Evolutionary conservation across 64 coral and sea anemone genomes (phyloP).

Genomic region (Stichodactyla mertensii): DNA sequence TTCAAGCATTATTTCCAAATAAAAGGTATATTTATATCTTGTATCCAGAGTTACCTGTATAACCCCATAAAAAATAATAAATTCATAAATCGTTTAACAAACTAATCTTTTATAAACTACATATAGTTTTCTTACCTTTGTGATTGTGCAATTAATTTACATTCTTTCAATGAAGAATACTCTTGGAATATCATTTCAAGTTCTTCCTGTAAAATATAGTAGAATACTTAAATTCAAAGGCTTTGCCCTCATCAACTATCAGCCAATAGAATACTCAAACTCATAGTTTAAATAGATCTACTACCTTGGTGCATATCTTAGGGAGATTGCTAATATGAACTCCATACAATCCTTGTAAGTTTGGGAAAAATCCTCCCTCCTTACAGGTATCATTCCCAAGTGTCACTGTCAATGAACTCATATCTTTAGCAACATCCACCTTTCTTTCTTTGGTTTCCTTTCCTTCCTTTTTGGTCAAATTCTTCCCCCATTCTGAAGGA

Average conservation of each 20-base stretch:
- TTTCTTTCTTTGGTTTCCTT: conserved; percentile 11
- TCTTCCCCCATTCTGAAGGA: conserved; percentile 42
- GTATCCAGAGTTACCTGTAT: too few species aligned
- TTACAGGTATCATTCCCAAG: background rate
- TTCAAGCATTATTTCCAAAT: too few species aligned
- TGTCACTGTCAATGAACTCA: conserved; percentile 26
- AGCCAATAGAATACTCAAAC: background rate
- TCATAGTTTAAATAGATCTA: background rate
- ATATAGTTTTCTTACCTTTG: background rate
- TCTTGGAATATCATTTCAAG: background rate
- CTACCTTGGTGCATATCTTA: conserved; percentile 12
- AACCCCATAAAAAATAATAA: too few species aligned
- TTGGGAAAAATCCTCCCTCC: conserved; percentile 15
- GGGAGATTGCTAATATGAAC: conserved; percentile 45
- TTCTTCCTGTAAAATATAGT: background rate
- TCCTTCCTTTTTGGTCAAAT: background rate
- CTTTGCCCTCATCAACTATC: background rate
- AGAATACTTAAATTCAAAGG: background rate
- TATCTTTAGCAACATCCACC: conserved; percentile 7
- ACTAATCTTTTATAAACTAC: background rate
- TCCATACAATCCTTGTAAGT: conserved; percentile 20
- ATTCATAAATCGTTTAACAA: background rate
- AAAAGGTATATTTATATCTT: too few species aligned
- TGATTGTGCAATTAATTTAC: background rate
- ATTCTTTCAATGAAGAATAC: background rate